Evolutionary conservation across 1,140 invertebrate genomes (phyloP), one percentile per base, ranked within the genome.

Genomic region (Frieseomelitta varia): DNA sequence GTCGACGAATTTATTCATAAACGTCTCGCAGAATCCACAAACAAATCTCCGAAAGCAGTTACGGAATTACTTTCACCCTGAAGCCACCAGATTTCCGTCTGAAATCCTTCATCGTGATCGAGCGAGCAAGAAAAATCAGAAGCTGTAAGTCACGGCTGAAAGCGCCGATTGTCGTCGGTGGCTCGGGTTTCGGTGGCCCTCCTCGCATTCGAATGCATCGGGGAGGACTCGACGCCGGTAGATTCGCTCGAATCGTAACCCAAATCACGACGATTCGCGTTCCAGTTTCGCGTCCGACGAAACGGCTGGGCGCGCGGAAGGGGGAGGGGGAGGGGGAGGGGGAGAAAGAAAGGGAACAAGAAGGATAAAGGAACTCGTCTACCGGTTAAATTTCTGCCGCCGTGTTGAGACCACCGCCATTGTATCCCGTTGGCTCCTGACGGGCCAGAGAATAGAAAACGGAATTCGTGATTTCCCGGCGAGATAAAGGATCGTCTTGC

Each of bases 401-500:
- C 39, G 68, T 58, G 58, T 75, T 78, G 56, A 27, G 17, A 30
- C 47, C 55, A 30, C 39, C 39, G 56, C 83, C 58, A 88, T 88
- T 88, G 87, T 88, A 65, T 61, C 53, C 55, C 51, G 61, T 72
- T 47, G 3, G 27, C 17, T 76, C 17, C 63, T 86, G 87, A 82
- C 79, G 67, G 73, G 21, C 67, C 71, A n/a, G 34, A 88, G 87
- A 88, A 88, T 88, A 79, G 87, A 53, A 69, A 73, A 63, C 24
- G 34, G 79, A 61, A 69, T 34, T 61, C 65, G 61, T 79, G 78
- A 85, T 85, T 88, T 68, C 86, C 63, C 83, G 71, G 67, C 83
- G 75, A 72, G 67, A 85, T 88, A 88, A 88, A 88, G 79, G 74
- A 88, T 83, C 71, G 74, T 55, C 75, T 87, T 84, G 76, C 75